Base-by-base conservation (phyloP, 2,888 invertebrate genomes). In the Nymphalis polychloros region DNA sequence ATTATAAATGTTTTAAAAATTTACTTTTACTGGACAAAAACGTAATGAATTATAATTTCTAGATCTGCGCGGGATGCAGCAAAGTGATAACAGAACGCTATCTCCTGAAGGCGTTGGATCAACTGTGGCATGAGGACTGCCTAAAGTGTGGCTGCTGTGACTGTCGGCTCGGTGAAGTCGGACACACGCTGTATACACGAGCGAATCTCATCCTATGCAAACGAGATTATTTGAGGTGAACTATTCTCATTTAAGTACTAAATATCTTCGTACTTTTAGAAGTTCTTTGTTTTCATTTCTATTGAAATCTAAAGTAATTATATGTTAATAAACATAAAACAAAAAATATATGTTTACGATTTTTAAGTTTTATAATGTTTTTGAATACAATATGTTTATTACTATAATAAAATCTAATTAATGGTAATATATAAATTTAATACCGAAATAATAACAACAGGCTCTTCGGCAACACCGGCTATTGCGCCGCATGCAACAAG, bases 121-220 rank as follows among this genome's bases (percentile, higher is more conserved):
- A 97, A 91, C 96, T 96, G 83, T 99, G 99, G 98, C 99, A 99
- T 88, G 99, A 99, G 88, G 98, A 99, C 92, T 99, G 99, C 87
- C 95, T 99, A 72, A 99, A 98, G 89, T 98, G 98, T 86, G 97
- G 98, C 78, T 98, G 98, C 93, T 99, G 99, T 89, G 98, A 98
- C 92, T 98, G 98, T 86, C 94, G 98, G 65, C 95, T 99, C 69
- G 99, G 98, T 23, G 98, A 99, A 88, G 98, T 98, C 61, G 99
- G 99, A 27, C 97, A 97, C 73, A 98, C 98, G 49, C 94, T 99
- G 64, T 99, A 98, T 91, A 97, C 98, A 63, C 97, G 98, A 86
- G 98, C 98, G 74, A 98, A 98, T 88, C 95, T 98, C 76, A 97
- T 98, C 84, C 95, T 99, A 69, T 99, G 98, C 94, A 97, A 98